These are phyloP conservation scores for Procambarus virginalis DNA, from an alignment of 1,140 invertebrate genomes.

Conservation along the genomic window DNA sequence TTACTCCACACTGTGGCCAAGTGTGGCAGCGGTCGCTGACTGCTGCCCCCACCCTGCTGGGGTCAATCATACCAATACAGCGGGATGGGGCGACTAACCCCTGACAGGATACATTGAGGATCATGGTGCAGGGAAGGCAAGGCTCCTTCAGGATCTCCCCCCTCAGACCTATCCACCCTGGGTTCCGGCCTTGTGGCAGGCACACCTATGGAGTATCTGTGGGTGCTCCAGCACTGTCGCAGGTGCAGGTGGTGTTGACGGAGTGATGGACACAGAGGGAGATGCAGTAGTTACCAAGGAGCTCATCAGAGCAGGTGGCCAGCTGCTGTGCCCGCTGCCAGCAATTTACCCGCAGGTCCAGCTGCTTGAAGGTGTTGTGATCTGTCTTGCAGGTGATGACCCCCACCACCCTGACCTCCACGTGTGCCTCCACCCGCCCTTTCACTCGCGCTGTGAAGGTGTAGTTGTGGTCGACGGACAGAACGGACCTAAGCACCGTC, in stretches of 20 bases:
- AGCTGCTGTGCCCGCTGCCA: background rate
- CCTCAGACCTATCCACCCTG: background rate
- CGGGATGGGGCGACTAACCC: background rate
- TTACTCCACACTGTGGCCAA: background rate
- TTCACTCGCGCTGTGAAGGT: background rate
- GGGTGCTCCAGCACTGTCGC: background rate
- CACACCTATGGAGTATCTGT: background rate
- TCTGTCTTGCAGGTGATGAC: background rate
- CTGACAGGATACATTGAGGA: background rate
- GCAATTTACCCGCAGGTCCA: background rate
- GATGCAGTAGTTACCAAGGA: background rate
- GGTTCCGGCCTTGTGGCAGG: background rate
- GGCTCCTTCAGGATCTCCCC: background rate
- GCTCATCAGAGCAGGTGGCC: background rate
- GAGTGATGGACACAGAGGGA: background rate
- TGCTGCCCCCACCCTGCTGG: background rate
- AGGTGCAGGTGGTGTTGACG: background rate
- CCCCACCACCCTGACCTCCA: background rate
- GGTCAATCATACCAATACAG: background rate
- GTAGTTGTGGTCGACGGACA: background rate
- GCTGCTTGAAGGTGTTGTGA: background rate
- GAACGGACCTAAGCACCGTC: background rate
- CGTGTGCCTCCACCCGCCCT: background rate
- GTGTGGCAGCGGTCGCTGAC: background rate
- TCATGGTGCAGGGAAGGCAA: background rate